Base-by-base conservation (phyloP, 2,797 vertebrate species). In the Dallia pectoralis region DNA sequence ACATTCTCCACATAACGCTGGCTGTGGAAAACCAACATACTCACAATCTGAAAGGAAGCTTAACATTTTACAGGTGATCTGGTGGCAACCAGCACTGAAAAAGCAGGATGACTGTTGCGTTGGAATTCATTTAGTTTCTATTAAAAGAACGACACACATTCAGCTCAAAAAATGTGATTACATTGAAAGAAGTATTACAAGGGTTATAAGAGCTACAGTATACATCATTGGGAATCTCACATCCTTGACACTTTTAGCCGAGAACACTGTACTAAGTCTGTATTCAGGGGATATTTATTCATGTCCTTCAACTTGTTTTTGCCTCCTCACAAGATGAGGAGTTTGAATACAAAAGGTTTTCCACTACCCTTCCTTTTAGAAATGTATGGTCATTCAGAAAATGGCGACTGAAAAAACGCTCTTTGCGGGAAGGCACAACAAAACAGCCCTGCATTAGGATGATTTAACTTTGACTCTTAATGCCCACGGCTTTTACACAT, bases 341-440 rank as follows among this genome's bases (percentile, higher is more conserved):
- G 22, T 56, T 56, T 56, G 7, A 56, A 44, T 44, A 44, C 40
- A 44, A 12, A 44, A 44, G 40, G 4, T 44, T 44, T 22, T 29
- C 29, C 29, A 63, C 15, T 32, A 18, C 15, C 12, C 29, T 33
- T 29, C 4, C 32, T 44, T n/a, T 22, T 33, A 44, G 36, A 36
- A 33, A 2, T 44, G 33, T 44, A 36, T 19, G 6, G 44, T 40
- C 32, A 11, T 40, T n/a, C 22, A 66, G 36, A 44, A 11, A 18
- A 66, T 22, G 19, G 29, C 15, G 32, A 65, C 27, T 15, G 15
- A 0, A 27, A 66, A 63, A 30, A 15, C 61, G 16, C 6, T n/a
- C 49, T 69, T 70, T 70, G 30, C 68, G 27, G 25, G 48, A 29
- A 70, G 68, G 49, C 68, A 70, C 73, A 70, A 67, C 69, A 72